Evolutionary conservation across 2,113 vertebrate species (phyloP), one percentile per base, ranked within the genome.

Genomic region (Phyllostomus hastatus): DNA sequence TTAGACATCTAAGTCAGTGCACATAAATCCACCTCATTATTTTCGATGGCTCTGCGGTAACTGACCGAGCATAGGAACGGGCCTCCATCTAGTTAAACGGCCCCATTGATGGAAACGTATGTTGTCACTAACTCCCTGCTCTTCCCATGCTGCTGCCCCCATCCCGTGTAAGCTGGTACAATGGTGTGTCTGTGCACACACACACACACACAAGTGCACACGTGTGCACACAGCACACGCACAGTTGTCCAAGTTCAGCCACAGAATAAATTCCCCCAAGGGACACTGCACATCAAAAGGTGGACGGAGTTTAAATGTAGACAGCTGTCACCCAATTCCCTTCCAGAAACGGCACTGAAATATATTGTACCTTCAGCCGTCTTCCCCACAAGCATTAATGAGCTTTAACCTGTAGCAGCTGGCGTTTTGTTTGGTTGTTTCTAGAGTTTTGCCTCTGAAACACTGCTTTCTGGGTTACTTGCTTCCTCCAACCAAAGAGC

Each of bases 401-500:
- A 93, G 95, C 83, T 96, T 94, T 92, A 93, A 95, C 73, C 17
- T 70, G 64, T 17, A 57, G 66, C 95, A 97, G 96, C 95, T 98
- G 97, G 95, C 80, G 38, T 95, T 97, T 81, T 94, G 95, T 96
- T 97, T 96, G 88, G 59, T 95, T 95, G 93, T 73, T 97, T 96
- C 93, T 97, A 93, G 91, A 94, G 76, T 93, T 94, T 94, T 1
- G 48, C 59, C 75, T 96, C 91, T 96, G 94, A 97, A 95, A 96
- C 90, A 85, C 52, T 87, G 83, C 95, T 94, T 96, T 94, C 69
- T 93, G 92, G 76, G 48, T 87, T 90, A 87, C 87, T 95, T 85
- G 66, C 84, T 94, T 95, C 75, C 72, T 97, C 87, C 88, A 91
- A 97, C 95, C 88, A 91, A 97, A 93, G 95, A 92, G 22, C 20